Base-by-base conservation (phyloP, 2,888 invertebrate genomes). In the Rambutsinella grinnellia region DNA sequence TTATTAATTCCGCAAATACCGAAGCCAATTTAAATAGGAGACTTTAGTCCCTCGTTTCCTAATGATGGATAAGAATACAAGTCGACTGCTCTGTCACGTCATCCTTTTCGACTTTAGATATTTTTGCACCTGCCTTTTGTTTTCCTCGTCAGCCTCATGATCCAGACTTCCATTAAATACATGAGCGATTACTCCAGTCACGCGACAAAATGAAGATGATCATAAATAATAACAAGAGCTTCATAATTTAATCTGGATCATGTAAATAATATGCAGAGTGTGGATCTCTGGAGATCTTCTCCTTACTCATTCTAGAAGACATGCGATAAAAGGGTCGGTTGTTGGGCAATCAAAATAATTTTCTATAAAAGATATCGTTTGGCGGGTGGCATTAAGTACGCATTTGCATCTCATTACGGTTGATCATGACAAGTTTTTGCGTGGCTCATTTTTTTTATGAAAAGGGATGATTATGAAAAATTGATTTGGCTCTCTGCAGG, bases 121-220 rank as follows among this genome's bases (percentile, higher is more conserved):
- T 70, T 65, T 74, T 49, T 74, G 66, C 74, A 74, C 74, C 74
- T 74, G 74, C 66, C 44, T 54, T 36, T 21, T 17, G 15, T 57
- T 27, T n/a, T n/a, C n/a, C n/a, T n/a, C n/a, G n/a, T n/a, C n/a
- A n/a, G n/a, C n/a, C n/a, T n/a, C n/a, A n/a, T n/a, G n/a, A n/a
- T n/a, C n/a, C n/a, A n/a, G n/a, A n/a, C n/a, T n/a, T n/a, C n/a
- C n/a, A n/a, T n/a, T n/a, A n/a, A n/a, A 66, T 72, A 65, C 66
- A 54, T 66, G 74, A 74, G 65, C 60, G 74, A 74, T 74, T 61
- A 61, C 66, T 60, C 74, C 60, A 67, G 74, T 74, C 74, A 74
- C 74, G 74, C 74, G 74, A 74, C 74, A 66, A 66, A 54, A 57
- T 70, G 21, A 67, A 53, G 23, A 67, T 61, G 28, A 46, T 27